phyloP scores from a whole-genome alignment of 2,888 invertebrate genomes.

The Therioaphis trifolii region DNA sequence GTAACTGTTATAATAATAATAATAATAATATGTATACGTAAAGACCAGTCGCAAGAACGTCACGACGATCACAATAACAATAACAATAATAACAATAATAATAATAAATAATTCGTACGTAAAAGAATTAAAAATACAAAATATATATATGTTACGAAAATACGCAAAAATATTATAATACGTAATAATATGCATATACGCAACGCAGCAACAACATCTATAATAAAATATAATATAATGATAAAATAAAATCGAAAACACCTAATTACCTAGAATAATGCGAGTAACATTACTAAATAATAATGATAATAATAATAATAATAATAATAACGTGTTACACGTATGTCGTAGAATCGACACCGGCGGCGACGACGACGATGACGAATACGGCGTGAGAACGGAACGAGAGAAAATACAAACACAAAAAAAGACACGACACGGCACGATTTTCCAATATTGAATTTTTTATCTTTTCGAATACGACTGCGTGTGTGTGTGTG shows the following conservation, averaged over 20 bases:
- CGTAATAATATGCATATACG: background rate
- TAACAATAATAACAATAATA: background rate
- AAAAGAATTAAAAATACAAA: constrained; percentile 59
- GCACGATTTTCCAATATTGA: too few species aligned
- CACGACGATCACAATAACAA: background rate
- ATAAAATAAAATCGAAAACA: background rate
- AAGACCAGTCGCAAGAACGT: background rate
- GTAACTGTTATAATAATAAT: background rate
- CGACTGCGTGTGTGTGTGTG: too few species aligned
- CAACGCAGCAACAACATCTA: constrained; percentile 43
- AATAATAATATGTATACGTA: background rate
- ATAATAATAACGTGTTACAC: too few species aligned
- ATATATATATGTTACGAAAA: background rate
- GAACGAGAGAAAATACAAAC: too few species aligned
- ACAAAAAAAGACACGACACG: too few species aligned
- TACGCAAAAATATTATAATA: background rate
- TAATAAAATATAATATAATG: background rate
- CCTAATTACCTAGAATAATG: background rate
- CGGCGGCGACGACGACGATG: too few species aligned
- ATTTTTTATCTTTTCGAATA: too few species aligned
- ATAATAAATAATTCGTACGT: constrained; percentile 23
- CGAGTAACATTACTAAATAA: too few species aligned
- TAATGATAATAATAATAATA: too few species aligned
- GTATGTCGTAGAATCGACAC: too few species aligned
- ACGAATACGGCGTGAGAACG: too few species aligned